These are phyloP conservation scores for Masticophis lateralis DNA, from an alignment of 2,797 vertebrate species.

Conservation along the genomic window DNA sequence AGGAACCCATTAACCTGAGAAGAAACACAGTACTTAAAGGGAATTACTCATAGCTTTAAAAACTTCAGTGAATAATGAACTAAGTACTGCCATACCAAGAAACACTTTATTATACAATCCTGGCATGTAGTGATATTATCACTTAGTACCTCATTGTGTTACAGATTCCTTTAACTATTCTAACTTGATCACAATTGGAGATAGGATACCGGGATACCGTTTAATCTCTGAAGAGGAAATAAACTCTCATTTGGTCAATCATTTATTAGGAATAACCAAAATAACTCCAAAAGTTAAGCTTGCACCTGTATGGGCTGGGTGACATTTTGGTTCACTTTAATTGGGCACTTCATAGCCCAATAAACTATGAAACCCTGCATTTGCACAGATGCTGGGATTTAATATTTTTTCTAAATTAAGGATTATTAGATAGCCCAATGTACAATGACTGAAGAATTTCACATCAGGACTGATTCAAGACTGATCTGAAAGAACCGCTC, in stretches of 20 bases:
- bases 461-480: neutral
- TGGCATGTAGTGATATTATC: neutral
- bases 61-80: constrained; percentile 10
- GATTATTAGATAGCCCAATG: neutral
- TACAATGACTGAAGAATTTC: neutral
- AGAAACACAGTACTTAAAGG: constrained; percentile 8
- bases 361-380: neutral
- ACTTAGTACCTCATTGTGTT: neutral
- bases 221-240: neutral
- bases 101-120: neutral
- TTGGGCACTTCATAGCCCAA: neutral
- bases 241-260: neutral
- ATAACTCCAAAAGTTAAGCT: neutral
- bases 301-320: neutral
- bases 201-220: neutral
- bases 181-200: neutral
- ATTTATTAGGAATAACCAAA: neutral
- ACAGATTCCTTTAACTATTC: neutral
- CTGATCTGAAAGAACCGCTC: neutral
- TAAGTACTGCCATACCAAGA: neutral
- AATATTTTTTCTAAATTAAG: neutral
- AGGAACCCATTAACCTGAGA: constrained; percentile 21
- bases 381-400: neutral
- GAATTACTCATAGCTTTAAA: constrained; percentile 1
- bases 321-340: neutral